phyloP scores from a whole-genome alignment of 2,888 invertebrate genomes.

The Amaurobius ferox region DNA sequence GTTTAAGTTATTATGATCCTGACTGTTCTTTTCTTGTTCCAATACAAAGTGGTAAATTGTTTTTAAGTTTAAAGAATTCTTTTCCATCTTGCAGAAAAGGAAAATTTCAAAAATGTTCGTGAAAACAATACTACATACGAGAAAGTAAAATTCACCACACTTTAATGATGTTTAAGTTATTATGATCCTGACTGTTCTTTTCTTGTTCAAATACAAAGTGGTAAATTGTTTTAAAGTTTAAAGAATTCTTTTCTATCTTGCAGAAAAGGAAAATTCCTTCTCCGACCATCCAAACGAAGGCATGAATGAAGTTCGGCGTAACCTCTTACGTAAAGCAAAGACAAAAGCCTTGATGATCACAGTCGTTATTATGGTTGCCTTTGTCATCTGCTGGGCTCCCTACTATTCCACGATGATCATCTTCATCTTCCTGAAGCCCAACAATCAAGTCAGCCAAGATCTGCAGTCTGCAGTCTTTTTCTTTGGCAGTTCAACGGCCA shows the following conservation, averaged over 20 bases:
- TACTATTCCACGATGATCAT: slow-evolving; percentile 90
- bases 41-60: too few species aligned
- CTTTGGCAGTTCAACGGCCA: slow-evolving; percentile 91
- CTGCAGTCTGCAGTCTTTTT: slow-evolving; percentile 86
- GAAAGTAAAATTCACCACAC: too few species aligned
- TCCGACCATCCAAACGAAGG: slow-evolving; percentile 23
- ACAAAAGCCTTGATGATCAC: slow-evolving; percentile 88
- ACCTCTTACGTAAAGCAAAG: slow-evolving; percentile 86
- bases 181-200: too few species aligned
- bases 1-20: too few species aligned
- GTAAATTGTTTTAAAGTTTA: too few species aligned
- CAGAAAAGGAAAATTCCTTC: slow-evolving; percentile 31
- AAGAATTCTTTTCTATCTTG: background rate
- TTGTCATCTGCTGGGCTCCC: slow-evolving; percentile 90
- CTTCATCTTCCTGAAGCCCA: slow-evolving; percentile 83
- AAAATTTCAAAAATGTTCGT: too few species aligned
- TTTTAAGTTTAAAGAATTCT: too few species aligned
- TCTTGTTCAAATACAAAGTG: too few species aligned
- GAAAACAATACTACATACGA: too few species aligned
- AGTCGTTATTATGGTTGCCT: slow-evolving; percentile 87
- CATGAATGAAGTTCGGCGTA: slow-evolving; percentile 74
- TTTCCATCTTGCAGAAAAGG: too few species aligned
- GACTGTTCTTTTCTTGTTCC: too few species aligned
- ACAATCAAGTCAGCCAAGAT: slow-evolving; percentile 81
- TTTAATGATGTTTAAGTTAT: too few species aligned